phyloP scores from a whole-genome alignment of 2,888 invertebrate species.

The Agrotis exclamationis region DNA sequence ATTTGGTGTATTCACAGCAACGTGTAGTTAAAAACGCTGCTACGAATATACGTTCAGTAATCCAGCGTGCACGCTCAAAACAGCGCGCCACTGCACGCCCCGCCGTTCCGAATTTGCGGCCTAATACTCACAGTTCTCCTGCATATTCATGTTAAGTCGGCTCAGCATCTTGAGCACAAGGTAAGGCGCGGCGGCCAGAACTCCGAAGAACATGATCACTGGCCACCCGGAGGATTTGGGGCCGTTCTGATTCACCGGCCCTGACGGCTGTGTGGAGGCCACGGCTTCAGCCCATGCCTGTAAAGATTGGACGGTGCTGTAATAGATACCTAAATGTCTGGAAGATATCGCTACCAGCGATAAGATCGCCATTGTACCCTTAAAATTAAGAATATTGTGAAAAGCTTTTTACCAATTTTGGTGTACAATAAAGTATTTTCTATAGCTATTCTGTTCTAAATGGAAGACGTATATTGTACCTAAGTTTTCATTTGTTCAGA shows the following conservation, averaged over 20 bases:
- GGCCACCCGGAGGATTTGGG: slow-evolving; percentile 94
- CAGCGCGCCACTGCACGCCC: no score
- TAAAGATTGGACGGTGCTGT: not conserved
- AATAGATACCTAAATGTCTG: not conserved
- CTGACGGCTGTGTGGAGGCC: slow-evolving; percentile 79
- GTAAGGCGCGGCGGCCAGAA: slow-evolving; percentile 98
- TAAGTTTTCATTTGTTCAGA: not conserved
- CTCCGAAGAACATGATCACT: slow-evolving; percentile 96
- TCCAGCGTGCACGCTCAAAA: no score
- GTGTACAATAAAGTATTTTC: no score
- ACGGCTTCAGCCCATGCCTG: slow-evolving; percentile 90
- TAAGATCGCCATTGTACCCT: no score
- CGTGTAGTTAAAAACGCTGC: no score
- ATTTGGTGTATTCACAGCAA: no score
- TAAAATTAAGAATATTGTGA: no score
- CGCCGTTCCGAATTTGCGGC: no score
- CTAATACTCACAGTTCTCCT: slow-evolving; percentile 91
- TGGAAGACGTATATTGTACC: not conserved
- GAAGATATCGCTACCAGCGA: not conserved
- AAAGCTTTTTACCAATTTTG: no score
- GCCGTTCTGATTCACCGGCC: slow-evolving; percentile 79
- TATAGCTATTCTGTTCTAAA: no score
- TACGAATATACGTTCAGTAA: no score
- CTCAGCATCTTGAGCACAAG: slow-evolving; percentile 96
- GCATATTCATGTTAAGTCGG: slow-evolving; percentile 86